Conservation (phyloP, 2,797 vertebrate species). For the Leucoraja ocellata region DNA sequence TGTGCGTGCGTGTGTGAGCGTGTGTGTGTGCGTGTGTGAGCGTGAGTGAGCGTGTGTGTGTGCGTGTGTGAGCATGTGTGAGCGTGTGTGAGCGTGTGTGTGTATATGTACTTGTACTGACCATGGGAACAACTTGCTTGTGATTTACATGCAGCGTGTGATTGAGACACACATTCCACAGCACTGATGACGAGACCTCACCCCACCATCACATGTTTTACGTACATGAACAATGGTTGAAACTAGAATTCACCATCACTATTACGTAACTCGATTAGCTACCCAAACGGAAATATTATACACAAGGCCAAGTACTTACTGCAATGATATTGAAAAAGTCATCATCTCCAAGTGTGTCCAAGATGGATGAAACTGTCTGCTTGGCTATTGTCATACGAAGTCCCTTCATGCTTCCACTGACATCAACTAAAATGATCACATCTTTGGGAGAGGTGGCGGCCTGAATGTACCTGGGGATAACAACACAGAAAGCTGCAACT, state of each 20-base stretch:
- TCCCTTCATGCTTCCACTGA: conserved; percentile 97
- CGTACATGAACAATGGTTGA: background rate
- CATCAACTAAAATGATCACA: conserved; percentile 90
- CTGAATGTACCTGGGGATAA: conserved; percentile 79
- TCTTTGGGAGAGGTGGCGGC: conserved; percentile 95
- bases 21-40: no score
- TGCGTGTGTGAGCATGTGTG: no score
- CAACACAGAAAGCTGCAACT: background rate
- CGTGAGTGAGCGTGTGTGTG: no score
- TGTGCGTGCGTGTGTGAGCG: no score
- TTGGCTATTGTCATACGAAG: conserved; percentile 89
- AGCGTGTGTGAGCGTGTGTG: no score
- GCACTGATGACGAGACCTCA: background rate
- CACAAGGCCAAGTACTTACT: conserved; percentile 59
- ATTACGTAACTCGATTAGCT: background rate
- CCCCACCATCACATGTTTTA: background rate
- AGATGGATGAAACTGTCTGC: conserved; percentile 92
- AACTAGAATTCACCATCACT: background rate
- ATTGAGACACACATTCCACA: background rate
- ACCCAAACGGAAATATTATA: background rate
- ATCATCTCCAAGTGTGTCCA: conserved; percentile 93
- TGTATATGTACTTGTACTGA: background rate
- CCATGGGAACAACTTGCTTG: background rate
- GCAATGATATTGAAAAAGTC: conserved; percentile 98
- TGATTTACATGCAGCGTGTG: background rate